Percentiles rank a stretch among this genome's conserved stretches.
These are phyloP conservation scores for Ophiodon elongatus DNA, from an alignment of 2,113 vertebrate species.

Conservation along the genomic window DNA sequence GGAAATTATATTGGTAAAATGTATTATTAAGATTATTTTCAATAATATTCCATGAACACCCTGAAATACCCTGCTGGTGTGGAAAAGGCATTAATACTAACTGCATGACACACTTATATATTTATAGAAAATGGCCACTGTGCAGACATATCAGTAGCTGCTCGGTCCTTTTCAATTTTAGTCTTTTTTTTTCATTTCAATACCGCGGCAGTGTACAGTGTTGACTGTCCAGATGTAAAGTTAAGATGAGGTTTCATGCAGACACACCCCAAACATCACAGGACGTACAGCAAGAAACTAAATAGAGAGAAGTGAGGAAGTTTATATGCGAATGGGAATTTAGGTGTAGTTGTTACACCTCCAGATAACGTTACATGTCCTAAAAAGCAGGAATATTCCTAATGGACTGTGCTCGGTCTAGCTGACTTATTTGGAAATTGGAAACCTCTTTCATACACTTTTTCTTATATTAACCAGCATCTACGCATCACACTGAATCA, in stretches of 20 bases:
- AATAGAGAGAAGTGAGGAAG: background rate
- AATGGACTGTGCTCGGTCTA: no score
- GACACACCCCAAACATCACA: background rate
- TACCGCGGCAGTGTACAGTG: background rate
- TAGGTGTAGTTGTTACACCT: background rate
- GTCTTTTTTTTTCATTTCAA: background rate
- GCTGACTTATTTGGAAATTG: background rate
- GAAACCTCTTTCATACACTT: background rate
- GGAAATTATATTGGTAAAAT: background rate
- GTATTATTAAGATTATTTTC: background rate
- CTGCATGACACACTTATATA: background rate
- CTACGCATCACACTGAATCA: no score
- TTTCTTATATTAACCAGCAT: background rate
- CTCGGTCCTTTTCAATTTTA: background rate
- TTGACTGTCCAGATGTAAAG: background rate
- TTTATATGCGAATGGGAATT: background rate
- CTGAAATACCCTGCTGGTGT: background rate
- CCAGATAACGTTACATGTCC: background rate
- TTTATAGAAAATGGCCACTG: background rate
- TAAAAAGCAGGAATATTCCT: no score
- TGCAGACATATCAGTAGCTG: background rate
- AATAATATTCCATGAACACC: background rate
- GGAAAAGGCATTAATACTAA: background rate
- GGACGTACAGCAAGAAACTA: background rate
- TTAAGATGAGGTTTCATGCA: background rate